Evolutionary conservation across 2,113 vertebrate species (phyloP), one percentile per base, ranked within the genome.

Genomic region (Leucosticte australis): DNA sequence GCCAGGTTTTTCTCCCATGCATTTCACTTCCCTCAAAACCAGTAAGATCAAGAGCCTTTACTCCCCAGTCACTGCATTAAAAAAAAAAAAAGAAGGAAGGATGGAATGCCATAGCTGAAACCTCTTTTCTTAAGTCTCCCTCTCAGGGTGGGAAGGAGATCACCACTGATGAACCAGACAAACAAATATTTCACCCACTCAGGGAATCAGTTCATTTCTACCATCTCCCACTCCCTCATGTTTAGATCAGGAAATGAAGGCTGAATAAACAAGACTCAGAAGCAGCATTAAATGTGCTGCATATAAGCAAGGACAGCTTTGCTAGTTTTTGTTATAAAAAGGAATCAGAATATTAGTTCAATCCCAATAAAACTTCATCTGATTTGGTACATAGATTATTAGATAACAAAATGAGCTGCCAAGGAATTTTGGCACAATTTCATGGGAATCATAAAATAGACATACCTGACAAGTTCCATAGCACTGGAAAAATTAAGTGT

Each of bases 401-500:
- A 91, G 73, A 91, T 47, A 91, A 10, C 55, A 83, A 92, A 92
- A 68, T 0, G 1, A 89, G 35, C 47, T 89, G 93, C 89, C 84
- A 96, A 87, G 35, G 50, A 92, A 89, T 85, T 84, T 57, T 94
- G 87, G 90, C 87, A 86, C 39, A 77, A 80, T 78, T 63, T 86
- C 76, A 63, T 63, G 68, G 71, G 90, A 95, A 93, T 67, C 68
- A 50, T 46, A 83, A 85, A 92, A 88, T 56, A 91, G 84, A 94
- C 56, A 75, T 94, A 95, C 87, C 94, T 93, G 87, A 92, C 62
- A 55, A 93, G 73, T 84, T 84, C 80, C 37, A 75, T 1, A 92
- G 84, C 69, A 84, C 44, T 89, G 47, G n/a, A 89, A 94, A 96
- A 92, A 92, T 78, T 70, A 91, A 88, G 69, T 75, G 69, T 76